Conservation (phyloP, 2,888 invertebrate species). For the Adineta ricciae region DNA sequence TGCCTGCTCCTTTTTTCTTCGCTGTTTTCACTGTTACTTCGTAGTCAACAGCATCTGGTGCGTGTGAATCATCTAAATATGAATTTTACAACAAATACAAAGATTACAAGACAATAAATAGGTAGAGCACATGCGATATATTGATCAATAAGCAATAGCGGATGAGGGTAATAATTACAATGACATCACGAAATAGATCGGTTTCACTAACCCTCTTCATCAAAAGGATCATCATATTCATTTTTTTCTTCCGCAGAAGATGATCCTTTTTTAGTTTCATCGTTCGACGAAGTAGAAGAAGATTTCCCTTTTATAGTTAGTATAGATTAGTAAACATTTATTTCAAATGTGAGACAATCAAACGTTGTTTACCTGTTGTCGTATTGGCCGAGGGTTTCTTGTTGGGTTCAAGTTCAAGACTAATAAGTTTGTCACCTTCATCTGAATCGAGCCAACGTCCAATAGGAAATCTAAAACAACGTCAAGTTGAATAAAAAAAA, state of each 20-base stretch:
- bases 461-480: background rate
- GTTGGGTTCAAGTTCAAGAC: background rate
- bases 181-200: background rate
- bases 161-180: background rate
- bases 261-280: background rate
- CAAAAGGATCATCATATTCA: background rate
- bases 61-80: background rate
- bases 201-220: background rate
- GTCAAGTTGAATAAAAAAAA: background rate
- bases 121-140: too few species aligned
- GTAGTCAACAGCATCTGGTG: background rate
- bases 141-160: background rate
- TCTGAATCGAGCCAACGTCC: background rate
- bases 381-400: background rate
- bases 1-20: conserved; percentile 25
- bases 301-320: background rate
- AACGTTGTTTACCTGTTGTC: background rate
- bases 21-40: conserved; percentile 21
- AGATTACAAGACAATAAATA: background rate
- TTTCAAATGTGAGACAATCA: background rate
- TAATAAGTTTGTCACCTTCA: background rate
- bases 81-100: background rate
- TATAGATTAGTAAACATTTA: background rate
- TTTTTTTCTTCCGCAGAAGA: background rate
- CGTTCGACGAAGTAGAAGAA: background rate